These are phyloP conservation scores for Hoplostethus mediterraneus DNA, from an alignment of 2,797 vertebrate species.

Conservation along the genomic window DNA sequence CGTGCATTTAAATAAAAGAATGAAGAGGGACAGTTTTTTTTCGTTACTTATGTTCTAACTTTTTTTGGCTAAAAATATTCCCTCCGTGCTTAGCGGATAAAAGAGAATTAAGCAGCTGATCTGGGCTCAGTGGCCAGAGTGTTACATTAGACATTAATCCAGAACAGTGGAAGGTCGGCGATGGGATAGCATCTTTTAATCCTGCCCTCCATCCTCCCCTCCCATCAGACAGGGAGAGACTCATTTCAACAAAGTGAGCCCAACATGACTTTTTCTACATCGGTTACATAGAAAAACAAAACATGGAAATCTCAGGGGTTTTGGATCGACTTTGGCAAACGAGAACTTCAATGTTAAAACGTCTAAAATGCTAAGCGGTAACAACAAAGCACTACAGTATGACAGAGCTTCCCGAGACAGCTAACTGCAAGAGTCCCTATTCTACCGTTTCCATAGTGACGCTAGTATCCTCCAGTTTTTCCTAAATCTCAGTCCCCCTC, in stretches of 20 bases:
- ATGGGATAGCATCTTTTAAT: conserved; percentile 81
- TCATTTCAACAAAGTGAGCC: conserved; percentile 20
- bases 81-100: conserved; percentile 74
- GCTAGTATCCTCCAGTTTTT: conserved; percentile 39
- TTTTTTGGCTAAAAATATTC: conserved; percentile 69
- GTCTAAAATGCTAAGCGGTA: neutral
- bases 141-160: conserved; percentile 89
- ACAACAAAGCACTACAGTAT: neutral
- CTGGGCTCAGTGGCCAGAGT: conserved; percentile 83
- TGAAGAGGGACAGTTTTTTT: conserved; percentile 41
- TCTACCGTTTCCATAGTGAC: conserved; percentile 10
- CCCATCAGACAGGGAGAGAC: conserved; percentile 22
- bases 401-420: neutral
- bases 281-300: neutral
- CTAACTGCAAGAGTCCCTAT: conserved; percentile 31
- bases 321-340: conserved; percentile 9
- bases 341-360: neutral
- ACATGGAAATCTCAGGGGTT: neutral
- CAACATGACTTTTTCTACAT: conserved; percentile 1
- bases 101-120: conserved; percentile 83
- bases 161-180: conserved; percentile 76
- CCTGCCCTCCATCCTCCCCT: conserved; percentile 56
- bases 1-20: neutral
- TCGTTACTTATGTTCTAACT: conserved; percentile 51
- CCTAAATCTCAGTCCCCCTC: conserved; percentile 33